Conservation (phyloP, 2,888 invertebrate genomes). For the Catonia carolina region DNA sequence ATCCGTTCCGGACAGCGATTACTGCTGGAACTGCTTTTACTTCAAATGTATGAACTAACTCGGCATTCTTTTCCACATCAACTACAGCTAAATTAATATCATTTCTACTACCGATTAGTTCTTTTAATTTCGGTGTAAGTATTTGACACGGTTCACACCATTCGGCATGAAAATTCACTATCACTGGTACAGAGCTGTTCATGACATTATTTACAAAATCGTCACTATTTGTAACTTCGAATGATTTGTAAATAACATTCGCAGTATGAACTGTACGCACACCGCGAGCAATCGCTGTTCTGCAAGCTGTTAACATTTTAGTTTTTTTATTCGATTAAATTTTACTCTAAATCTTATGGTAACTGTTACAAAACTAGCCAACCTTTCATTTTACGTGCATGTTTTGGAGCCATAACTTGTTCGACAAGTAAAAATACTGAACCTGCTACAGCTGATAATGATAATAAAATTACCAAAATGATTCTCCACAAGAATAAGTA, state of each 20-base stretch:
- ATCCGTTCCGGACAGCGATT: slow-evolving; percentile 70
- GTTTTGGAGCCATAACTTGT: slow-evolving; percentile 46
- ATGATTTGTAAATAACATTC: slow-evolving; percentile 25
- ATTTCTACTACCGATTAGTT: slow-evolving; percentile 65
- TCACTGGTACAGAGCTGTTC: slow-evolving; percentile 77
- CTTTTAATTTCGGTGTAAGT: slow-evolving; percentile 72
- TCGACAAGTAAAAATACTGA: slow-evolving; percentile 46
- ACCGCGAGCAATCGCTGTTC: slow-evolving; percentile 13
- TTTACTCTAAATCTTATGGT: slow-evolving; percentile 13
- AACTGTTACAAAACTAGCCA: slow-evolving; percentile 41
- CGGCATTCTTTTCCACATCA: slow-evolving; percentile 74
- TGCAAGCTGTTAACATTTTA: slow-evolving; percentile 23
- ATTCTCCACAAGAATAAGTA: slow-evolving; percentile 49
- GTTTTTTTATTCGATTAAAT: no score
- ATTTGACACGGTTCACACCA: slow-evolving; percentile 90
- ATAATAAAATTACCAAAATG: slow-evolving; percentile 44
- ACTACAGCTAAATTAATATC: slow-evolving; percentile 71
- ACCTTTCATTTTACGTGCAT: slow-evolving; percentile 44
- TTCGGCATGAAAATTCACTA: slow-evolving; percentile 85
- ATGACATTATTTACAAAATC: slow-evolving; percentile 49
- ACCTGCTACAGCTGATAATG: slow-evolving; percentile 44
- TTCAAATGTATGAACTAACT: slow-evolving; percentile 67
- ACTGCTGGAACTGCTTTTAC: slow-evolving; percentile 38
- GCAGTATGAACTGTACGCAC: slow-evolving; percentile 22
- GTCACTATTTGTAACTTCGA: slow-evolving; percentile 33